Evolutionary conservation across 2,888 invertebrate species (phyloP), one percentile per base, ranked within the genome.

Genomic region (Drosophila lacicola): DNA sequence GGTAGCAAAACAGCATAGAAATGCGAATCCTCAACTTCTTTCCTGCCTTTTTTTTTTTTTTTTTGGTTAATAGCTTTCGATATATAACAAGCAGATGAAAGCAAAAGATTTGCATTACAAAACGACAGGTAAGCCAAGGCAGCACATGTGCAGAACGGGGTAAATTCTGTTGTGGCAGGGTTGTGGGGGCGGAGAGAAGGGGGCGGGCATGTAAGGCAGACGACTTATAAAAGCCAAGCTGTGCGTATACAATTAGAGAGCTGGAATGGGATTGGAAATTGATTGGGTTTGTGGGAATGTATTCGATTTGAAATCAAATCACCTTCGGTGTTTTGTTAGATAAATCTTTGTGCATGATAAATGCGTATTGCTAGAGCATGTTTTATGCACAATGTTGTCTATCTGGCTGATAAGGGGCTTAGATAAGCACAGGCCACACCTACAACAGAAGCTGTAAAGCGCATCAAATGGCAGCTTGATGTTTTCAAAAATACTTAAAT

Each of bases 71-170:
- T 83, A 83, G 89, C 87, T 73, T 83, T 82, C 84, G 85, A 83
- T 88, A 84, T 81, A 84, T 87, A 83, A 88, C 89, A 87, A 87
- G 85, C 83, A 87, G 88, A 83, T 83, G 83, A 83, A 83, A 83
- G 89, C 88, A 68, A 87, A 83, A 87, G 83, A 83, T 83, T 83
- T 83, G 89, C 83, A 83, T 83, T 88, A 87, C 85, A 88, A 83
- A 89, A 83, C 82, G 89, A 70, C 87, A 82, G 82, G 87, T 83
- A 70, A 72, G 81, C 67, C 60, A 53, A 53, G 62, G 45, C 29
- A 14, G 53, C 51, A 68, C 41, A 49, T 54, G 37, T 63, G 37
- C 73, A 41, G 44, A 75, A 75, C 63, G 29, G 74, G 74, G 74
- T 75, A 53, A 78, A 61, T 19, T 57, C 57, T 37, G 34, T 17